These are phyloP conservation scores for Listronotus bonariensis DNA, from an alignment of 1,140 invertebrate genomes.

Conservation along the genomic window DNA sequence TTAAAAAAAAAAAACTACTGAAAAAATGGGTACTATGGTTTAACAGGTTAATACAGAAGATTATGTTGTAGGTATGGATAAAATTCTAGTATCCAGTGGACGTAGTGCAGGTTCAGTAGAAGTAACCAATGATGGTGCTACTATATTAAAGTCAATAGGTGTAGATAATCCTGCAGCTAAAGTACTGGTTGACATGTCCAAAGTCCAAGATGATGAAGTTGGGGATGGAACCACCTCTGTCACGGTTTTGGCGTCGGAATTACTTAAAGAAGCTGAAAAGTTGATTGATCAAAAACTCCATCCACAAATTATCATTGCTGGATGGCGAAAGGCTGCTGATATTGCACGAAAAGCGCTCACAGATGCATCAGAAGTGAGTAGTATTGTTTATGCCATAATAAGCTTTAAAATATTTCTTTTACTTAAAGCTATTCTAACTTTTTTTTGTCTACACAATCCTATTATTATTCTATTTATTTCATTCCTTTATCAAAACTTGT, in stretches of 20 bases:
- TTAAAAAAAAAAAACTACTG: too few relatives aligned
- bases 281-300: constrained; percentile 94
- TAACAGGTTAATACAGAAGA: too few relatives aligned
- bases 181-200: constrained; percentile 97
- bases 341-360: constrained; percentile 83
- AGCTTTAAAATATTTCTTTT: too few relatives aligned
- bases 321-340: constrained; percentile 87
- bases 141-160: constrained; percentile 94
- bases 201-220: constrained; percentile 99
- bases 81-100: constrained; percentile 90
- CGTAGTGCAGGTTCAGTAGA: constrained; percentile 85
- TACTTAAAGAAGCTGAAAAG: constrained; percentile 94
- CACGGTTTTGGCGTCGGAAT: constrained; percentile 93
- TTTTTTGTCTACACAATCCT: too few relatives aligned
- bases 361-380: constrained; percentile 62
- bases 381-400: too few relatives aligned
- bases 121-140: constrained; percentile 99
- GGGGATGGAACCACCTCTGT: constrained; percentile 99
- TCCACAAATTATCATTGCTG: constrained; percentile 96
- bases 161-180: constrained; percentile 99
- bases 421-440: too few relatives aligned
- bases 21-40: too few relatives aligned
- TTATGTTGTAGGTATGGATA: constrained; percentile 89
- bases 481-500: too few relatives aligned
- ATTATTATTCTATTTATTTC: too few relatives aligned